A percentile compares a stretch with the other conserved stretches of the same genome.
phyloP scores from a whole-genome alignment of 2,888 invertebrate species.

The Acanthosoma haemorrhoidale region DNA sequence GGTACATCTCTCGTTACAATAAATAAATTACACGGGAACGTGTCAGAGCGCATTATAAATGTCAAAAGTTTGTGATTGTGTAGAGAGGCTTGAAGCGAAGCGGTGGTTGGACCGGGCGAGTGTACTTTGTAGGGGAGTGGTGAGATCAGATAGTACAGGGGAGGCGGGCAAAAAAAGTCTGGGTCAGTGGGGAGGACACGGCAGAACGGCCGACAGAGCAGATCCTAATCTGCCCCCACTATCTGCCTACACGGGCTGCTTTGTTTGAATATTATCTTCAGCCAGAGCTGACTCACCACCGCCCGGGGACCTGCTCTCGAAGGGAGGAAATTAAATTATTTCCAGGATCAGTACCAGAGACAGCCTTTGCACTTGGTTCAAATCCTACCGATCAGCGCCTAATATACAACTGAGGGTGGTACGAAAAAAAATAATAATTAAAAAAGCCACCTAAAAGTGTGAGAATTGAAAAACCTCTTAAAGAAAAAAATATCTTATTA shows the following conservation, averaged over 20 bases:
- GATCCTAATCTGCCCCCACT: background rate
- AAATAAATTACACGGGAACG: no score
- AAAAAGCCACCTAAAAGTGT: background rate
- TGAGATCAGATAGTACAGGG: background rate
- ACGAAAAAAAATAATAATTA: background rate
- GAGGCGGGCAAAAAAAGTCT: background rate
- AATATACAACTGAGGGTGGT: no score
- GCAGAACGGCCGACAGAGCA: background rate
- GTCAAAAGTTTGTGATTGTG: no score
- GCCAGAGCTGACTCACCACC: background rate
- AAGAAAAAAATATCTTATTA: slow-evolving; percentile 3
- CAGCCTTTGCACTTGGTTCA: background rate
- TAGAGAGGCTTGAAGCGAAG: no score
- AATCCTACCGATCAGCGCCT: no score
- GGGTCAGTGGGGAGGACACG: background rate
- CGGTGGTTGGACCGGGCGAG: no score
- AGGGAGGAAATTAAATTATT: slow-evolving; percentile 22
- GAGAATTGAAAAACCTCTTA: background rate
- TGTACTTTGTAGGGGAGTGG: no score
- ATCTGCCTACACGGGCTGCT: slow-evolving; percentile 9
- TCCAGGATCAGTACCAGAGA: background rate
- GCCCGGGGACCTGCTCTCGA: background rate
- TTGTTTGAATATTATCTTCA: slow-evolving; percentile 16
- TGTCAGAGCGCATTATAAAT: no score
- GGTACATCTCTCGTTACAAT: no score